Base-by-base conservation (phyloP, 2,113 vertebrate species). In the Lutjanus erythropterus region DNA sequence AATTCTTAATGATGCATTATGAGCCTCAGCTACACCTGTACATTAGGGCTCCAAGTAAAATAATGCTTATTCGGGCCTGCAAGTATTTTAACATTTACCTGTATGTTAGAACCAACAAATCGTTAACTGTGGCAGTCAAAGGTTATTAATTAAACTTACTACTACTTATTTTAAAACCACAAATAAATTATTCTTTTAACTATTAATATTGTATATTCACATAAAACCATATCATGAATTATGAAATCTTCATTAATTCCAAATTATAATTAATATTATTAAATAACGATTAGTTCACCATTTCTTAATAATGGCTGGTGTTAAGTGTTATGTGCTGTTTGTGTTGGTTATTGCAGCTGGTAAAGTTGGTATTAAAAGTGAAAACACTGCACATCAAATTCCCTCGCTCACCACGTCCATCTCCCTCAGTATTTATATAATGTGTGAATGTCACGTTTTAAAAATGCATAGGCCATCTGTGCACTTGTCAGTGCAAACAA, bases 401-500 rank as follows among this genome's bases (percentile, higher is more conserved):
- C 62, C 52, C 41, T 61, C 12, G 2, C 23, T 58, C 66, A 5
- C 27, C 25, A 59, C 6, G 14, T 55, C 82, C 55, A 71, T 55
- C 64, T 70, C 52, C 33, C 81, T 85, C 71, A 59, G 56, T 79
- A 72, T 81, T 81, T 60, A 76, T 60, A 76, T 72, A 84, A 62
- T 16, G 23, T 35, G 68, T 81, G 58, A 85, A 77, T 69, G 81
- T 56, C 59, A 46, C n/a, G 49, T 72, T 88, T 90, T 83, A 88
- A 90, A 88, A 84, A 91, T 85, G 78, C 86, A 91, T 74, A 85
- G 83, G 84, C 84, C 86, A 91, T 91, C 86, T 91, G 87, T 70
- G 78, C 73, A 86, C 70, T 79, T 53, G 53, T 86, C 59, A 75
- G 75, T 81, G 71, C 78, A 90, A 87, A 91, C 83, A 70, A 81